phyloP scores from a whole-genome alignment of 2,888 invertebrate genomes.

The Strigamia maritima region DNA sequence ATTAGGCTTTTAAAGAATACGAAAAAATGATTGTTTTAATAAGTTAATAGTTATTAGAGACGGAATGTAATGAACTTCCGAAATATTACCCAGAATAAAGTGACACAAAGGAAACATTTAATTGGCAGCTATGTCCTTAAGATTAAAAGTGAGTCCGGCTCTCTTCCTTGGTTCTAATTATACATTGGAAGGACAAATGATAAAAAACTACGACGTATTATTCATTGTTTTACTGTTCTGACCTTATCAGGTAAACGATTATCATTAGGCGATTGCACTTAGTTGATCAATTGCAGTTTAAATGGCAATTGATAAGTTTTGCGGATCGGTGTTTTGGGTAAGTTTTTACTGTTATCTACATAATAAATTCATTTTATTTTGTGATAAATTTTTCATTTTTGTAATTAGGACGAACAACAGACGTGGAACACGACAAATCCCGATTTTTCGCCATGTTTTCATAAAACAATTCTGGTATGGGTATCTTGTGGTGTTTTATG shows the following conservation, averaged over 20 bases:
- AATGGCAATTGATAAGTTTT: background rate
- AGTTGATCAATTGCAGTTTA: background rate
- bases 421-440: slow-evolving; percentile 43
- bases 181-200: background rate
- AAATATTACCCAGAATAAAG: background rate
- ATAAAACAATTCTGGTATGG: slow-evolving; percentile 43
- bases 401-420: slow-evolving; percentile 40
- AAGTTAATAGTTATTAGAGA: background rate
- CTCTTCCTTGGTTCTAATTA: background rate
- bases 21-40: background rate
- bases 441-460: slow-evolving; percentile 44
- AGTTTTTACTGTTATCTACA: background rate
- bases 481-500: slow-evolving; percentile 41
- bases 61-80: background rate
- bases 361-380: background rate
- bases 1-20: background rate
- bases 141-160: background rate
- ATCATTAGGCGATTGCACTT: background rate
- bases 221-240: background rate
- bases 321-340: slow-evolving; percentile 25
- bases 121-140: background rate
- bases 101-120: background rate
- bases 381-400: background rate
- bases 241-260: background rate
- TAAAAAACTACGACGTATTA: background rate